These are phyloP conservation scores for Cathartes aura DNA, from an alignment of 2,113 vertebrate species.

Conservation along the genomic window DNA sequence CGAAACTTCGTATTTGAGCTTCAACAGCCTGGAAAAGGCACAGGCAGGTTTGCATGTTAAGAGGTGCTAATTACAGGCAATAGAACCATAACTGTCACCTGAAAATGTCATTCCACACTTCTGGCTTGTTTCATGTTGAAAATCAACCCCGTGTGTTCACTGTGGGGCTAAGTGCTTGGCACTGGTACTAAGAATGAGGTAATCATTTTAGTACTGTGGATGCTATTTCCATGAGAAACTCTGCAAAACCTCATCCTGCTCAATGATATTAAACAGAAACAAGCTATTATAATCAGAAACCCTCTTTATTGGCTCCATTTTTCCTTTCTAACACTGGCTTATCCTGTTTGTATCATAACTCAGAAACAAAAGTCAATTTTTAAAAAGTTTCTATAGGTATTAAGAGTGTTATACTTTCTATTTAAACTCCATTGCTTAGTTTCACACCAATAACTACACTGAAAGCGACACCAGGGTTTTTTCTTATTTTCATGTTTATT, in stretches of 20 bases:
- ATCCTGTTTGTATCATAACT: conserved; percentile 40
- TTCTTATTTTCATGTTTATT: not conserved
- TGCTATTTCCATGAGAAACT: conserved; percentile 86
- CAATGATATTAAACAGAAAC: conserved; percentile 87
- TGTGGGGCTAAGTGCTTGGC: conserved; percentile 80
- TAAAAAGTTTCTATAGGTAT: not conserved
- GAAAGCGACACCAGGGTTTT: not conserved
- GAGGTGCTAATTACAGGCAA: conserved; percentile 89
- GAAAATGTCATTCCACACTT: conserved; percentile 80
- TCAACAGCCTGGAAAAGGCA: conserved; percentile 90
- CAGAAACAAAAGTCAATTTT: conserved; percentile 58
- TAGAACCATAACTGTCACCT: conserved; percentile 86
- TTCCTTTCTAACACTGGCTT: conserved; percentile 56
- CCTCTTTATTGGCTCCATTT: conserved; percentile 63
- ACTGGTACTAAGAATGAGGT: conserved; percentile 79
- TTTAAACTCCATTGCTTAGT: not conserved
- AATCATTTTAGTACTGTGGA: conserved; percentile 77
- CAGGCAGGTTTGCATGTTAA: conserved; percentile 81
- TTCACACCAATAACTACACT: not conserved
- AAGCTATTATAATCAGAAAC: conserved; percentile 71
- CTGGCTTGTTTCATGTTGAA: conserved; percentile 84
- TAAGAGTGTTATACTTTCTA: not conserved
- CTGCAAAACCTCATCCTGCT: conserved; percentile 74
- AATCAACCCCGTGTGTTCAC: conserved; percentile 70
- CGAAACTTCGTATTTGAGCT: conserved; percentile 97